phyloP scores from a whole-genome alignment of 1,140 invertebrate genomes.

The Hirudo medicinalis region DNA sequence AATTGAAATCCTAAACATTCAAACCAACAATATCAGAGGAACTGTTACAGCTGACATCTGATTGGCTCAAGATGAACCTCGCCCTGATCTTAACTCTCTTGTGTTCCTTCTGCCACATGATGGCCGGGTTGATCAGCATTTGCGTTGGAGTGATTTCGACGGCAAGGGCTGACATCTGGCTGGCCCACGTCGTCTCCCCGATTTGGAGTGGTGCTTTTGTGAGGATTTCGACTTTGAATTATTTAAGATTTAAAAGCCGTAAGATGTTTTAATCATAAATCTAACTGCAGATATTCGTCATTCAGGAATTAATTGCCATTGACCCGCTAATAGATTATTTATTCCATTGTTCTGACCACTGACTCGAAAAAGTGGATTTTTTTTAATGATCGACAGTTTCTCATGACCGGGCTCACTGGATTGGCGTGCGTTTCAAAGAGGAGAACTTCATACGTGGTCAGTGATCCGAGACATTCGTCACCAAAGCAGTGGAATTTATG shows the following conservation, averaged over 20 bases:
- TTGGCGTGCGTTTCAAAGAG: conserved; percentile 32
- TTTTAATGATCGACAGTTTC: conserved; percentile 31
- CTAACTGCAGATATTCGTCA: too few species aligned
- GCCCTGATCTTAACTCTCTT: conserved; percentile 32
- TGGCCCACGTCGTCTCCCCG: conserved; percentile 42
- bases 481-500: too few species aligned
- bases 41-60: too few species aligned
- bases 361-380: too few species aligned
- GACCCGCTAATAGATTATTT: too few species aligned
- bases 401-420: conserved; percentile 37
- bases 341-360: too few species aligned
- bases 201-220: conserved; percentile 44
- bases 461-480: conserved; percentile 15
- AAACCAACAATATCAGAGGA: too few species aligned
- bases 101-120: conserved; percentile 35
- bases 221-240: conserved; percentile 23
- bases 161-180: conserved; percentile 40
- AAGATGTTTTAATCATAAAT: too few species aligned
- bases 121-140: conserved; percentile 37
- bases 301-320: too few species aligned
- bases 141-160: conserved; percentile 37
- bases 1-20: too few species aligned
- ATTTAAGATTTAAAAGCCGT: background rate
- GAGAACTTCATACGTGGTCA: conserved; percentile 40
- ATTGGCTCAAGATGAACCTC: conserved; percentile 24